These are phyloP conservation scores for Edolisoma coerulescens DNA, from an alignment of 2,113 vertebrate species.

Conservation along the genomic window DNA sequence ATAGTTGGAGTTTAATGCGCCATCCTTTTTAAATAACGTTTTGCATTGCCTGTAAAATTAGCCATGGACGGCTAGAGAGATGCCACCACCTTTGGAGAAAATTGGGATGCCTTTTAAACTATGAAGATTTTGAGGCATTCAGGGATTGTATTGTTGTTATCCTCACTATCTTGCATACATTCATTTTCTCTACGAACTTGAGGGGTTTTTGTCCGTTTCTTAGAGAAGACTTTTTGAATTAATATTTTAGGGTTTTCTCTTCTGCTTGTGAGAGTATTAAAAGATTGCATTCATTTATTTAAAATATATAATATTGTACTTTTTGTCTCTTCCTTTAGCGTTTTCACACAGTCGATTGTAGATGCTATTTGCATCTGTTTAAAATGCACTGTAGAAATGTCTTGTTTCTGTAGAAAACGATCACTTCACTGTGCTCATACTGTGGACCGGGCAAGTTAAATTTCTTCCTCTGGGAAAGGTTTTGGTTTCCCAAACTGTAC, in stretches of 20 bases:
- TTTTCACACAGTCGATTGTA: neutral
- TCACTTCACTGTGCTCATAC: neutral
- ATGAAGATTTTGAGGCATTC: constrained; percentile 72
- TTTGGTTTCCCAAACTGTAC: neutral
- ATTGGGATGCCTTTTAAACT: constrained; percentile 78
- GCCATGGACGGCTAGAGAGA: constrained; percentile 72
- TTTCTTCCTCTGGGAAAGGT: neutral
- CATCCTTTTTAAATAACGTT: constrained; percentile 71
- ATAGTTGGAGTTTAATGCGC: constrained; percentile 60
- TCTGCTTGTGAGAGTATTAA: neutral
- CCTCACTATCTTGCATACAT: constrained; percentile 64
- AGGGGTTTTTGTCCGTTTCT: constrained; percentile 17
- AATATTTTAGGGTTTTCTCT: neutral
- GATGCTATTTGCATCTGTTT: constrained; percentile 54
- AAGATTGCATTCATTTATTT: constrained; percentile 47
- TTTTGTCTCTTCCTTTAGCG: constrained; percentile 16
- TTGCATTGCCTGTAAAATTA: constrained; percentile 80
- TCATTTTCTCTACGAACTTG: constrained; percentile 62
- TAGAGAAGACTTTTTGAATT: constrained; percentile 16
- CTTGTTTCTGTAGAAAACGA: constrained; percentile 20
- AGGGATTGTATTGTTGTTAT: constrained; percentile 67
- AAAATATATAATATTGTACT: neutral
- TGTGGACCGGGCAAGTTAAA: neutral
- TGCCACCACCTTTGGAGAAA: constrained; percentile 74
- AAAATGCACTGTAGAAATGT: constrained; percentile 43